Evolutionary conservation across 2,797 vertebrate genomes (phyloP), one percentile per base, ranked within the genome.

Genomic region (Anguilla anguilla): DNA sequence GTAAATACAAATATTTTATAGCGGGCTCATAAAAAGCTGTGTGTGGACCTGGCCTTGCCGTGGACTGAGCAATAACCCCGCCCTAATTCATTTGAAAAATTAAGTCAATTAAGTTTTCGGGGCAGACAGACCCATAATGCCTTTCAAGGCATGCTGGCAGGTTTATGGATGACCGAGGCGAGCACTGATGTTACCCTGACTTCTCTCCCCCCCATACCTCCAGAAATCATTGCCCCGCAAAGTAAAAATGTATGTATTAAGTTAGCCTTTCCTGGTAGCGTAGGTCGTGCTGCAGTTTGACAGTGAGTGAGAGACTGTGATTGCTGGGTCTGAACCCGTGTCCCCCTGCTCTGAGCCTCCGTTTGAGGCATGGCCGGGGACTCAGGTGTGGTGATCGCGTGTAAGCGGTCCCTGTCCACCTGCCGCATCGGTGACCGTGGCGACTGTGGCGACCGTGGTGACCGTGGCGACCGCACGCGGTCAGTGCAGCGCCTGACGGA

Each of bases 1-100:
- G 95, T 96, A 96, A 96, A 96, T 94, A 96, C 94, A 96, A 96
- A 96, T 96, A 96, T 96, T 96, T 96, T 96, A 97, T 95, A 94
- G 95, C 93, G 86, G 91, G 90, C 95, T 95, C 94, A 93, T 96
- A 95, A 96, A 95, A 92, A 89, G 74, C 89, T 35, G 90, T 85
- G 90, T 72, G 86, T 91, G 87, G 91, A 88, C 92, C 91, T 90
- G 90, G 90, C 86, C 91, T 90, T 89, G 69, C 46, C 25, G 88
- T 89, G 90, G 92, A 92, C 88, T 86, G 89, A 90, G 87, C 86
- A 61, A 61, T 87, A 90, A 88, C 83, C 86, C 86, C 88, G 81
- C 90, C 83, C 43, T 89, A 84, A 82, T 88, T 92, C 91, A 90
- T 92, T 91, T 90, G 91, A 91, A 90, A 91, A 93, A 93, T 94